Base-by-base conservation (phyloP, 2,113 vertebrate genomes). In the Petrocephalus zakoni region DNA sequence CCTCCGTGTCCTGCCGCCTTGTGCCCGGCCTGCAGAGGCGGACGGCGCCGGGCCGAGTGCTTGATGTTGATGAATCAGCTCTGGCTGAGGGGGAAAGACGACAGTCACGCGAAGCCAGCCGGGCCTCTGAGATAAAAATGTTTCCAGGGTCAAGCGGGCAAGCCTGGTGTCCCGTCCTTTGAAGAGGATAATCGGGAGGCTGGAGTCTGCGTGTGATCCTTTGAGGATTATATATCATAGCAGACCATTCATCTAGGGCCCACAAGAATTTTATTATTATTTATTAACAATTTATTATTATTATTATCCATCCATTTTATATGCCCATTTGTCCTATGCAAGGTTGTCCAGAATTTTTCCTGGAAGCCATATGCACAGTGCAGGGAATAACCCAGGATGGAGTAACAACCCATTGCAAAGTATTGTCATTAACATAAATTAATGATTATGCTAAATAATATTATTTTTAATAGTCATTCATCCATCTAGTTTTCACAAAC, bases 221-320 rank as follows among this genome's bases (percentile, higher is more conserved):
- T 78, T 78, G 29, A 78, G 72, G 72, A 78, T 78, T 78, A 78
- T 78, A 78, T 78, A 78, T 78, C 72, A 78, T 37, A 19, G 72
- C 34, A 17, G 34, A 5, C 17, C 72, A 78, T 78, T 78, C 72
- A 78, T 78, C 72, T 42, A 78, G 34, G 34, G 34, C 15, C 29
- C 29, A 6, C 34, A 78, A 78, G 29, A 34, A 78, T 78, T 78
- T 34, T 17, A 78, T 78, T 78, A 78, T 42, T 78, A 78, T 37
- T 42, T 78, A 78, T 42, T 17, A 78, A 68, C n/a, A 68, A 68
- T 68, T 19, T 75, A 37, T 29, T 75, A 29, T 37, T 75, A 75
- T 78, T 78, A 42, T 42, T 42, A 78, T 37, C 34, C 61, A 68
- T 68, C 61, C 61, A 29, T 13, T 68, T 68, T 68, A 68, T 29